Evolutionary conservation across 1,140 invertebrate genomes (phyloP).

Genomic region (Parasteatoda tepidariorum): DNA sequence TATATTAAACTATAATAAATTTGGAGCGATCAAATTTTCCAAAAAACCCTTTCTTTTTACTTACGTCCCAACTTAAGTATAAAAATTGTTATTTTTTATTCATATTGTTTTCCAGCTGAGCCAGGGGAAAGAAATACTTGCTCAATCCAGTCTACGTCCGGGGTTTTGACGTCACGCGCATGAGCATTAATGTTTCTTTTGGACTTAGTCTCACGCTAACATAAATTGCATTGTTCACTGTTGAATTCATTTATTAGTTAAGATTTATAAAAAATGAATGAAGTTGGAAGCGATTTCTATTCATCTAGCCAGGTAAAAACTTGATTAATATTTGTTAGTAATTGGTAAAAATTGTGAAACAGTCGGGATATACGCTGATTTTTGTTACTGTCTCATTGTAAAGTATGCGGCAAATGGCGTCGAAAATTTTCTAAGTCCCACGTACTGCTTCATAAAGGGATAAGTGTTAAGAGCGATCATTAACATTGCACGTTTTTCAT

Average conservation of each 20-base stretch:
- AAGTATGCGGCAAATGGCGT: constrained; percentile 46
- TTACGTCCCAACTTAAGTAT: too few species aligned
- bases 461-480: too few species aligned
- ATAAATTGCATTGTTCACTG: not conserved
- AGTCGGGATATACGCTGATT: not conserved
- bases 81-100: too few species aligned
- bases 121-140: constrained; percentile 26
- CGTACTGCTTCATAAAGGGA: constrained; percentile 31
- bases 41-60: too few species aligned
- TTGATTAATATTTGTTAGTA: not conserved
- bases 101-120: too few species aligned
- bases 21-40: too few species aligned
- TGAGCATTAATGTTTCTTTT: constrained; percentile 9
- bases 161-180: constrained; percentile 48
- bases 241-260: not conserved
- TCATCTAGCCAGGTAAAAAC: constrained; percentile 28
- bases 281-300: constrained; percentile 25
- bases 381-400: not conserved
- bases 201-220: constrained; percentile 39
- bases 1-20: too few species aligned
- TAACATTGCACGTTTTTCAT: too few species aligned
- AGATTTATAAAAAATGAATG: constrained; percentile 24
- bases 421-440: constrained; percentile 56
- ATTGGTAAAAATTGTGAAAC: not conserved
- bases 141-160: constrained; percentile 53